phyloP scores from a whole-genome alignment of 2,113 vertebrate species.

The Myrmecophaga tridactyla region DNA sequence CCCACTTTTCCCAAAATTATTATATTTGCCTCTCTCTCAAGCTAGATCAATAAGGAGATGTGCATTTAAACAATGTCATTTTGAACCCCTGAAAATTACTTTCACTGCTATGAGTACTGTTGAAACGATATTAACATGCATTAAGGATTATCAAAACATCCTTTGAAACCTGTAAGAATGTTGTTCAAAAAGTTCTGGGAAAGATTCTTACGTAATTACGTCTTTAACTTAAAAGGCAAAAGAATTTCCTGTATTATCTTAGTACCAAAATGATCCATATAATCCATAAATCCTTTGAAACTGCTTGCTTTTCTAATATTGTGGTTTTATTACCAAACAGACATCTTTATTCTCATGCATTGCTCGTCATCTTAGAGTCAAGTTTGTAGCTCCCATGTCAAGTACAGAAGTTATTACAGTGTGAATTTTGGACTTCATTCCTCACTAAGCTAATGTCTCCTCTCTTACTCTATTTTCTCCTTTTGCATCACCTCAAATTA shows the following conservation, averaged over 20 bases:
- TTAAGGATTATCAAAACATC: background rate
- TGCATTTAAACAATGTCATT: background rate
- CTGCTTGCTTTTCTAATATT: background rate
- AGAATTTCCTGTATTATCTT: background rate
- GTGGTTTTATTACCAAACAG: background rate
- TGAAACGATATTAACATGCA: background rate
- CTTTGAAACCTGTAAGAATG: background rate
- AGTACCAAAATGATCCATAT: background rate
- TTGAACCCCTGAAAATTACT: background rate
- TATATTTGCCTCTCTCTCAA: background rate
- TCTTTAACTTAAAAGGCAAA: background rate
- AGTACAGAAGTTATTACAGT: background rate
- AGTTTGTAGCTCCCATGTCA: background rate
- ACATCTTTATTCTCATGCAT: background rate
- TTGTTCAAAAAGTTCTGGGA: background rate
- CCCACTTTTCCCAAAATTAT: background rate
- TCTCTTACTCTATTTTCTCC: background rate
- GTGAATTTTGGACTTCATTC: background rate
- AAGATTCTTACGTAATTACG: background rate
- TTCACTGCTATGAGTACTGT: background rate
- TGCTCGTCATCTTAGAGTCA: background rate
- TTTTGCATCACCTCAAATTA: background rate
- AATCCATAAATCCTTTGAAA: background rate
- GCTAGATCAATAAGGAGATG: background rate
- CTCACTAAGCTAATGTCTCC: background rate